Conservation (phyloP, 1,140 invertebrate species). For the Lepidurus packardi region DNA sequence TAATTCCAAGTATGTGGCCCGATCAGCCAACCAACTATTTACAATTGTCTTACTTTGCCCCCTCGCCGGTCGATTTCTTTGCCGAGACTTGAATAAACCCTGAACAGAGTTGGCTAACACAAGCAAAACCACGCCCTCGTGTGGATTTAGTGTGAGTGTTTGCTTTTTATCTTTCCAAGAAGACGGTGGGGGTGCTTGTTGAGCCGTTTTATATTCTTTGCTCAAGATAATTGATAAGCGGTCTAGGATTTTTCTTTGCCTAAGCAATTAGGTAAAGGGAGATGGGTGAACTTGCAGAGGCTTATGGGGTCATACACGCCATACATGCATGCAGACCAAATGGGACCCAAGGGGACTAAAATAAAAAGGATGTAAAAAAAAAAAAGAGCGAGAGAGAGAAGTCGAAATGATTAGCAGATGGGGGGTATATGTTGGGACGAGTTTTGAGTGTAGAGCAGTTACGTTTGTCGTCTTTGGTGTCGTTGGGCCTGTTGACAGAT, state of each 20-base stretch:
- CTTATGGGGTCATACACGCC: not conserved
- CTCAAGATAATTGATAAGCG: constrained; percentile 19
- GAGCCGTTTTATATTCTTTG: constrained; percentile 12
- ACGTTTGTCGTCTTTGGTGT: not conserved
- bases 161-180: not conserved
- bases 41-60: not conserved
- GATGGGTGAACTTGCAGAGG: not conserved
- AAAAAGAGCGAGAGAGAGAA: not conserved
- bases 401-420: constrained; percentile 10
- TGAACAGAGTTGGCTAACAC: not conserved
- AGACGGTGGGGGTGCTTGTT: not conserved
- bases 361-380: not conserved
- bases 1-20: constrained; percentile 2
- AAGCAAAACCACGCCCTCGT: not conserved
- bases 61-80: not conserved
- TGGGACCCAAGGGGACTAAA: not conserved
- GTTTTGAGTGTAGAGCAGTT: constrained; percentile 5
- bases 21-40: not conserved
- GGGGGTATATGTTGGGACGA: not conserved
- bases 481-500: constrained; percentile 1
- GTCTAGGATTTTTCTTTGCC: not conserved
- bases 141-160: not conserved
- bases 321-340: not conserved
- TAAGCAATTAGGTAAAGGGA: not conserved
- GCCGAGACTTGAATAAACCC: not conserved